A percentile compares a stretch with the other conserved stretches of the same genome.
Conservation (phyloP, 2,113 vertebrate genomes). For the Nasalis larvatus region DNA sequence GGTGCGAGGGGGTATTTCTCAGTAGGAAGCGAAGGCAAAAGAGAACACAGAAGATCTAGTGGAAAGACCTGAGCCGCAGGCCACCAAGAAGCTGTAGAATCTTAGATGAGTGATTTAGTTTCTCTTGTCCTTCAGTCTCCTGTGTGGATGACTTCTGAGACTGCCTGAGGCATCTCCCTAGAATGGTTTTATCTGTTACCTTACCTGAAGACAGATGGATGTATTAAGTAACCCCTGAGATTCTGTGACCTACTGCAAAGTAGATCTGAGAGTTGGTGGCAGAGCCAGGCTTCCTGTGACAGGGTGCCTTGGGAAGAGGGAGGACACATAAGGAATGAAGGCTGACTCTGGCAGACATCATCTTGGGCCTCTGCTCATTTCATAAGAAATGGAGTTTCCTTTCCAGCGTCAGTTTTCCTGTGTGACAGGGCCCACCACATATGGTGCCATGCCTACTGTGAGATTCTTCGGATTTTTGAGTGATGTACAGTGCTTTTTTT, state of each 20-base stretch:
- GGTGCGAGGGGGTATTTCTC: background rate
- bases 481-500: background rate
- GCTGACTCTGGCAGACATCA: no score
- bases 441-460: background rate
- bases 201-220: background rate
- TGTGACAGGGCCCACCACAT: background rate
- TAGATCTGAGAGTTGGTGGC: background rate
- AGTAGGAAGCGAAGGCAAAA: background rate
- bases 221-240: background rate
- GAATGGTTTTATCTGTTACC: background rate
- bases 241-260: background rate
- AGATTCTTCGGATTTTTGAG: background rate
- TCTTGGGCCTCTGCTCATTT: background rate
- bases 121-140: background rate
- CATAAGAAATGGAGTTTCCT: background rate
- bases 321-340: background rate
- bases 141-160: background rate
- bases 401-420: background rate
- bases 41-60: background rate
- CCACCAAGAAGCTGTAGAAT: background rate
- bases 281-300: background rate
- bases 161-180: background rate
- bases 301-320: background rate
- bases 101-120: background rate
- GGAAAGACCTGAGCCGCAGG: no score